Conservation (phyloP, 2,113 vertebrate species). For the Laticauda colubrina region DNA sequence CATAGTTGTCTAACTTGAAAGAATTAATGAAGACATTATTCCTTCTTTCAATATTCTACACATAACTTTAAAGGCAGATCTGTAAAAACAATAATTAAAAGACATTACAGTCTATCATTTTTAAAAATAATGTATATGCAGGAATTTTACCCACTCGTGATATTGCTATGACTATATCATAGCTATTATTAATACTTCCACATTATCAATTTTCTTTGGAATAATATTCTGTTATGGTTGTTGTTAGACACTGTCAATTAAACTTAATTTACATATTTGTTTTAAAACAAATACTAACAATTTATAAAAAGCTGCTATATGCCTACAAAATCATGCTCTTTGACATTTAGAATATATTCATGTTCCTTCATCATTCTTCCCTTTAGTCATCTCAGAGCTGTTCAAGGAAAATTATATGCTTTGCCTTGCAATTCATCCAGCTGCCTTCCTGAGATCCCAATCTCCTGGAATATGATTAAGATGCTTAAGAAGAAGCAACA, state of each 20-base stretch:
- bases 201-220: neutral
- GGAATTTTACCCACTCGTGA: neutral
- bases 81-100: neutral
- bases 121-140: neutral
- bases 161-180: neutral
- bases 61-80: neutral
- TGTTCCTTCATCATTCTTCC: neutral
- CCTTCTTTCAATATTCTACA: neutral
- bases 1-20: neutral
- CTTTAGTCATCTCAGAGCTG: neutral
- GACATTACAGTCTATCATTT: neutral
- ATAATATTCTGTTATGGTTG: neutral
- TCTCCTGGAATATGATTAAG: neutral
- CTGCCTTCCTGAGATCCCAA: neutral
- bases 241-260: neutral
- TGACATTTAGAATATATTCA: neutral
- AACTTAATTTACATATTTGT: neutral
- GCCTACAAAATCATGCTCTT: neutral
- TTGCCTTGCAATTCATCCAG: neutral
- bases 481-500: neutral
- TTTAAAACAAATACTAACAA: neutral
- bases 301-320: neutral
- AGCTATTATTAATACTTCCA: neutral
- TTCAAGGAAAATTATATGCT: neutral
- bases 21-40: neutral